These are phyloP conservation scores for Papilio polyxenes DNA, from an alignment of 1,140 invertebrate genomes.

Conservation along the genomic window DNA sequence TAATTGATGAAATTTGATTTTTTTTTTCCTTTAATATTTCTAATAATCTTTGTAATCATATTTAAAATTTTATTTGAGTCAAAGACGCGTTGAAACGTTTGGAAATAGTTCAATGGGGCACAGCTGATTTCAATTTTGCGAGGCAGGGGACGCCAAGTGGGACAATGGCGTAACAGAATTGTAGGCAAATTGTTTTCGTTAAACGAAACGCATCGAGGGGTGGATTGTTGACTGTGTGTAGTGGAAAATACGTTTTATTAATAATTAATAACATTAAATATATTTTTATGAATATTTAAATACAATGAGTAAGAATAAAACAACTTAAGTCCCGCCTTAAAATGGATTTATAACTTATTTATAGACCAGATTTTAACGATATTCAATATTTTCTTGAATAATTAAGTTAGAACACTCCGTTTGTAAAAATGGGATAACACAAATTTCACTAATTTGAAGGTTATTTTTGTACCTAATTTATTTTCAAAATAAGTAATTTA, in stretches of 20 bases:
- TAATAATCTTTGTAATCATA: no score
- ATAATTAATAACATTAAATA: neutral
- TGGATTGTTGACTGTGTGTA: conserved; percentile 13
- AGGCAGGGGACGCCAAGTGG: conserved; percentile 46
- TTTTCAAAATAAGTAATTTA: no score
- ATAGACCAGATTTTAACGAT: neutral
- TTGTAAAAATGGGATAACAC: no score
- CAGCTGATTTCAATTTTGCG: conserved; percentile 64
- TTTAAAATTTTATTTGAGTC: neutral
- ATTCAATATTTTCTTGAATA: neutral
- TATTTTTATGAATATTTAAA: neutral
- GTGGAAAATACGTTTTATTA: conserved; percentile 34
- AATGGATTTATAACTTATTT: neutral
- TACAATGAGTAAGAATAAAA: neutral
- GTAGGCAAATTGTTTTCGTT: conserved; percentile 67
- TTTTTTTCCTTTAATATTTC: no score
- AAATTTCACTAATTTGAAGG: no score
- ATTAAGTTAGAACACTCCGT: neutral
- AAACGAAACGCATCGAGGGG: conserved; percentile 50
- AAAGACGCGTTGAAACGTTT: conserved; percentile 4
- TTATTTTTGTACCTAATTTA: neutral
- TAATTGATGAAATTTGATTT: no score
- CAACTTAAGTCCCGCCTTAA: neutral
- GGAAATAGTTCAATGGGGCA: conserved; percentile 55
- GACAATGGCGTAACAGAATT: conserved; percentile 61